A percentile compares a stretch with the other conserved stretches of the same genome.
Evolutionary conservation across 2,888 invertebrate genomes (phyloP).

Genomic region (Xestia ashworthii): DNA sequence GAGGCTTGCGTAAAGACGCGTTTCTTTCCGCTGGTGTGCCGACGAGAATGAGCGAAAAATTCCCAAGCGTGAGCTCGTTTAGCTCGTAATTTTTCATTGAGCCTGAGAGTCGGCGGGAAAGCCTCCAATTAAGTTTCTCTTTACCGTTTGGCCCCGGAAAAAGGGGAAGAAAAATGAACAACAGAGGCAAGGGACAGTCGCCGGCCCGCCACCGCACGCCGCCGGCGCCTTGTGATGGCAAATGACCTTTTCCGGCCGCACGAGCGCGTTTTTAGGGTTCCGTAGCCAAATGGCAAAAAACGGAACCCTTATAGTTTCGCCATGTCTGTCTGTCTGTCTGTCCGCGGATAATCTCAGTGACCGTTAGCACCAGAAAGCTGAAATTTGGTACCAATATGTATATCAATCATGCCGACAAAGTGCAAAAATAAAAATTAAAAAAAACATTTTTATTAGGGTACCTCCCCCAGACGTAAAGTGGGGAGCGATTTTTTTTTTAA

Average conservation of each 20-base stretch:
- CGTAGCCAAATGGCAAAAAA: too few relatives aligned
- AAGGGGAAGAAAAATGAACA: slow-evolving; percentile 89
- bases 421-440: too few relatives aligned
- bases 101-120: slow-evolving; percentile 87
- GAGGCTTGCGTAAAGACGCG: slow-evolving; percentile 79
- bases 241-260: slow-evolving; percentile 75
- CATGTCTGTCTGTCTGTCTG: too few relatives aligned
- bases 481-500: too few relatives aligned
- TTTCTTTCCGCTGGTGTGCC: slow-evolving; percentile 81
- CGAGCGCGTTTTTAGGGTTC: slow-evolving; percentile 68
- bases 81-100: slow-evolving; percentile 91
- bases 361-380: too few relatives aligned
- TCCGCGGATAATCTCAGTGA: too few relatives aligned
- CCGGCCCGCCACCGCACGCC: slow-evolving; percentile 61
- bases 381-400: too few relatives aligned
- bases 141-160: slow-evolving; percentile 86
- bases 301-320: too few relatives aligned
- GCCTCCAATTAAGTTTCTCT: slow-evolving; percentile 91
- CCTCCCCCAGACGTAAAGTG: too few relatives aligned
- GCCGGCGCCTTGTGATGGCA: slow-evolving; percentile 79
- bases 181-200: slow-evolving; percentile 83
- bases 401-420: too few relatives aligned
- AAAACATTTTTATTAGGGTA: too few relatives aligned
- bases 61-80: slow-evolving; percentile 89
- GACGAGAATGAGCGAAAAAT: slow-evolving; percentile 85